Evolutionary conservation across 2,797 vertebrate genomes (phyloP).

Genomic region (Pseudomugil gertrudae): DNA sequence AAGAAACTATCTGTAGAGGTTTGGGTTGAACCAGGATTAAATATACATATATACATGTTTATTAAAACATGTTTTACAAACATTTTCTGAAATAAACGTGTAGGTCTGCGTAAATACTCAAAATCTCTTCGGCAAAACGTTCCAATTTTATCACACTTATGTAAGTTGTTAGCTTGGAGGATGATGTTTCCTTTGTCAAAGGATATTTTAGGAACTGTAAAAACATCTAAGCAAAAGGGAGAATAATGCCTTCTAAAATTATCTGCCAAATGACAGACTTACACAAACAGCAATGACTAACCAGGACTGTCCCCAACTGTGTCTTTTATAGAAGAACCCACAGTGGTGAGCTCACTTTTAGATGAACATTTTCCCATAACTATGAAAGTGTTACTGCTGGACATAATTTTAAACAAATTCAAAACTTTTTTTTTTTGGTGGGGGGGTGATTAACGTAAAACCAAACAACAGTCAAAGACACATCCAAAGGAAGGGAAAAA

Average conservation of each 20-base stretch:
- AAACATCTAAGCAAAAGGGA: not conserved
- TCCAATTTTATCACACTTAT: not conserved
- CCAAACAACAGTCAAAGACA: not conserved
- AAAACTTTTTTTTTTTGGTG: no score
- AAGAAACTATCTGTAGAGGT: no score
- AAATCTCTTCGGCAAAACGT: no score
- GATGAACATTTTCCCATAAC: not conserved
- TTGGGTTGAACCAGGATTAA: no score
- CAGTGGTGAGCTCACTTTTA: not conserved
- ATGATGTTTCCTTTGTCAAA: not conserved
- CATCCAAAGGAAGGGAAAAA: not conserved
- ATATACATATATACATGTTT: no score
- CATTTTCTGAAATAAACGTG: no score
- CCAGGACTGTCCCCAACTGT: not conserved
- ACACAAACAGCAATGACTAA: not conserved
- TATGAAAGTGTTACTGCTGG: not conserved
- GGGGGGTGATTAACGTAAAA: not conserved
- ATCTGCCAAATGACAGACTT: constrained; percentile 1
- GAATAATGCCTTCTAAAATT: not conserved
- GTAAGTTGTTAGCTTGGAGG: not conserved
- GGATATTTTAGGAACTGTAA: no score
- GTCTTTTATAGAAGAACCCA: not conserved
- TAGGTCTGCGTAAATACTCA: no score
- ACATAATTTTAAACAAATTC: not conserved
- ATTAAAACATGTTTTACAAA: no score